A percentile compares a stretch with the other conserved stretches of the same genome.
These are phyloP conservation scores for Microtus oregoni DNA, from an alignment of 2,113 vertebrate genomes.

Conservation along the genomic window DNA sequence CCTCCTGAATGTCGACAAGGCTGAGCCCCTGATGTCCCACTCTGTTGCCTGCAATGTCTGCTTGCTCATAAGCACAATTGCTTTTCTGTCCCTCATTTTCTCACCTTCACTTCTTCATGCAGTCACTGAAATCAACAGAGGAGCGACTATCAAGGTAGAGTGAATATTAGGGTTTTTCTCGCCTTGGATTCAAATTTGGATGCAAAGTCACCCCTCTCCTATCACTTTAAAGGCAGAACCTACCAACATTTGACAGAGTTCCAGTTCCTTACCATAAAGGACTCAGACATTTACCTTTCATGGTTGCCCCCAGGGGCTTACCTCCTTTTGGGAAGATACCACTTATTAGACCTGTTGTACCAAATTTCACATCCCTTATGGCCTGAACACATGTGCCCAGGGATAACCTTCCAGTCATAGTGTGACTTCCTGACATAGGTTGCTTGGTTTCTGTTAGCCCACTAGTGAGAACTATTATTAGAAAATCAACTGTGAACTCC, in stretches of 20 bases:
- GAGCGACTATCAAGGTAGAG: not conserved
- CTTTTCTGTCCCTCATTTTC: not conserved
- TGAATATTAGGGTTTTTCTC: not conserved
- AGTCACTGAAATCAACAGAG: not conserved
- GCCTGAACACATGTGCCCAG: not conserved
- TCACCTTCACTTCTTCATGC: not conserved
- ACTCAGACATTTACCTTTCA: not conserved
- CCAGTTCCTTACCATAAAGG: not conserved
- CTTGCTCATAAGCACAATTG: not conserved
- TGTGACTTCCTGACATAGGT: not conserved
- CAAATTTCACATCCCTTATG: not conserved
- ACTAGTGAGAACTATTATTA: not conserved
- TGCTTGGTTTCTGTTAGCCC: not conserved
- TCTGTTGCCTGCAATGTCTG: too few species aligned
- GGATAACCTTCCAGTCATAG: not conserved
- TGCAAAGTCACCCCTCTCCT: not conserved
- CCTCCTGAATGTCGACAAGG: not conserved
- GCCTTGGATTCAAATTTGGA: not conserved
- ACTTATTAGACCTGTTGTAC: not conserved
- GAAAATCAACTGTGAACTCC: not conserved
- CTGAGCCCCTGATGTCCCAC: fast-evolving
- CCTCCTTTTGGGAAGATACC: not conserved
- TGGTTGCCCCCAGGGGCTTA: not conserved
- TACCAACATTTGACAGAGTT: not conserved
- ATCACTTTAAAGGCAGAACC: not conserved